Base-by-base conservation (phyloP, 2,797 vertebrate genomes). In the Pogonophryne albipinna region DNA sequence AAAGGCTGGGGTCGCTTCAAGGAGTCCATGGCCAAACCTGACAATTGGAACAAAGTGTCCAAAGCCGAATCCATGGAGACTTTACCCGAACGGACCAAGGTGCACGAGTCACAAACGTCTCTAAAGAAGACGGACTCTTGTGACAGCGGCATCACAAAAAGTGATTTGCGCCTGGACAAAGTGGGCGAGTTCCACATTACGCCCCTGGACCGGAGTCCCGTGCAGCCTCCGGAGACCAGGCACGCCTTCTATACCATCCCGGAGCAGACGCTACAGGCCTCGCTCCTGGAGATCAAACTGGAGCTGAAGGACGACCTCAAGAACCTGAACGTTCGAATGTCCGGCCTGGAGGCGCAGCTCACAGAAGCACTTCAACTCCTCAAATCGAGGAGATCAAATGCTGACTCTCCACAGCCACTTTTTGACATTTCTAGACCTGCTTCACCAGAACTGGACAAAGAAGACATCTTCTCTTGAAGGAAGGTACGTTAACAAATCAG, bases 71-170 rank as follows among this genome's bases (percentile, higher is more conserved):
- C 94, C 62, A 94, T 95, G 93, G 94, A 95, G 76, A 98, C 96
- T 3, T 91, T 99, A 76, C 97, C 97, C 0, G 97, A 99, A 89
- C 95, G 97, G 92, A 97, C 96, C 82, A 97, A 97, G 93, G 93
- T 76, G 0, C 86, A 79, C 0, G 93, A 93, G n/a, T 88, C 96
- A 0, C 97, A 97, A 85, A 94, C 93, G 70, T 95, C 96, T 0
- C 92, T 99, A 72, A 99, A 98, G 95, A 99, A 99, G 93, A 99
- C 98, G 0, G 98, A 99, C 93, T 99, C 98, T 0, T 99, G 97
- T 15, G 98, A 99, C 79, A 99, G 98, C 1, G 98, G 98, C 65
- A 99, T 99, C 89, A 99, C 98, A 83, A 99, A 98, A 91, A 99
- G 98, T 14, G 98, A 99, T 92, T 92, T 99, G 89, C 97, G 98